A percentile compares a stretch with the other conserved stretches of the same genome.
Evolutionary conservation across 64 coral and sea anemone species (phyloP).

Genomic region (Actinia equina): DNA sequence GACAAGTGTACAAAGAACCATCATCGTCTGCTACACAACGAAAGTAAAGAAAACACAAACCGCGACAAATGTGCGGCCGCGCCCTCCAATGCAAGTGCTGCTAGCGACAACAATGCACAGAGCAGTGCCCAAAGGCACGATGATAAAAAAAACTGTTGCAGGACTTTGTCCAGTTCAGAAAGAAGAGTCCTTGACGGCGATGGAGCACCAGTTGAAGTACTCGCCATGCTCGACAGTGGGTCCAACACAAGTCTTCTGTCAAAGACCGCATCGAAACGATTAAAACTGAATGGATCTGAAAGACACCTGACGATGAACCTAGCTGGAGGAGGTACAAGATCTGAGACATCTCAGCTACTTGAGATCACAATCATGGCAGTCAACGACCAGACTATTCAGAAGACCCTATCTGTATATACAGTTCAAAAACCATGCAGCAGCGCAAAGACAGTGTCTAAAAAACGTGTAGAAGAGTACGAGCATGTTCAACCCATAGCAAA

Average conservation of each 20-base stretch:
- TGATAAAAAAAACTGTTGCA: no score
- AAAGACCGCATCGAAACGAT: constrained; percentile 18
- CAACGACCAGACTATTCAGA: constrained; percentile 6
- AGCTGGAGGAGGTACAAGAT: constrained; percentile 19
- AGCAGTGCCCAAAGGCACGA: no score
- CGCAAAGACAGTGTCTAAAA: constrained; percentile 46
- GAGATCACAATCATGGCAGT: background rate
- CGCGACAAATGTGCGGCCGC: no score
- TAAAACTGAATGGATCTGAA: constrained; percentile 34
- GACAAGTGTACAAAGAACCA: constrained; percentile 46
- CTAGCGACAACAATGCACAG: no score
- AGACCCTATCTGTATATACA: constrained; percentile 17
- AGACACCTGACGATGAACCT: constrained; percentile 36
- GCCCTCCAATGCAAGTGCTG: no score
- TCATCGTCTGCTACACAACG: constrained; percentile 51
- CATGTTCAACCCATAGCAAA: constrained; percentile 35
- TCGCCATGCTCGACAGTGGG: constrained; percentile 50
- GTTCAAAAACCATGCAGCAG: constrained; percentile 40
- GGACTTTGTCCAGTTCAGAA: constrained; percentile 46
- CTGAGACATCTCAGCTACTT: background rate
- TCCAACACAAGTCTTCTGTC: constrained; percentile 54
- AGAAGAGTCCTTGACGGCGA: constrained; percentile 15
- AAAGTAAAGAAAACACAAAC: no score
- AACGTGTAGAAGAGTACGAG: constrained; percentile 24
- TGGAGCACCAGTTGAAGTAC: constrained; percentile 13